phyloP scores from a whole-genome alignment of 2,797 vertebrate genomes.

The Labroides dimidiatus region DNA sequence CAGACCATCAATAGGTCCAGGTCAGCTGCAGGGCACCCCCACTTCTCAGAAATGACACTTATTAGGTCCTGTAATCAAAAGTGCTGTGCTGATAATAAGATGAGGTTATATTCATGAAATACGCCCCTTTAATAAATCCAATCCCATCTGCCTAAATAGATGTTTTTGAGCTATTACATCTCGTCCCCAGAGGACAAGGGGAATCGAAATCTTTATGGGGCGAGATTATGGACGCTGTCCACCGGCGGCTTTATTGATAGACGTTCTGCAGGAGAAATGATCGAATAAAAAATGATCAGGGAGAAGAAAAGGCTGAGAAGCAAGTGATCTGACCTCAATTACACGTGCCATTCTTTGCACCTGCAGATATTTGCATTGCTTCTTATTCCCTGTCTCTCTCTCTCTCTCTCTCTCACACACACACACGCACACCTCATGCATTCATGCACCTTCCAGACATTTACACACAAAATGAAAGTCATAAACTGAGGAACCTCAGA shows the following conservation, averaged over 20 bases:
- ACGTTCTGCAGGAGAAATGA: constrained; percentile 51
- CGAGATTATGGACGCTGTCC: constrained; percentile 43
- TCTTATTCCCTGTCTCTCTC: background rate
- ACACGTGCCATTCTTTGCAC: constrained; percentile 18
- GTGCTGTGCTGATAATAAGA: constrained; percentile 48
- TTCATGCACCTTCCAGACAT: background rate
- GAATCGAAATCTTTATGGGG: constrained; percentile 62
- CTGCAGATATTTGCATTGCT: constrained; percentile 20
- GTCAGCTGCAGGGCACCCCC: constrained; percentile 53
- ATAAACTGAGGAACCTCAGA: background rate
- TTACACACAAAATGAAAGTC: background rate
- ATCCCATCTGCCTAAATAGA: constrained; percentile 65
- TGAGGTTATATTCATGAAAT: constrained; percentile 66
- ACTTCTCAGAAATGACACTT: constrained; percentile 61
- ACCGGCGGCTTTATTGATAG: constrained; percentile 46
- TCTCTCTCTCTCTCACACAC: background rate
- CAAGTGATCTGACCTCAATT: constrained; percentile 48
- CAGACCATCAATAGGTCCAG: constrained; percentile 58
- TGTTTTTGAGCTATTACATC: constrained; percentile 71
- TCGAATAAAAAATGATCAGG: background rate
- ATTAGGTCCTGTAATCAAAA: constrained; percentile 67
- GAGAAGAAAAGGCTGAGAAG: constrained; percentile 17
- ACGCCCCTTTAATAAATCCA: constrained; percentile 62
- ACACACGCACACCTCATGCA: background rate
- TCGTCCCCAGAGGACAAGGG: constrained; percentile 54